phyloP scores from a whole-genome alignment of 2,113 vertebrate species.

The Columba livia region DNA sequence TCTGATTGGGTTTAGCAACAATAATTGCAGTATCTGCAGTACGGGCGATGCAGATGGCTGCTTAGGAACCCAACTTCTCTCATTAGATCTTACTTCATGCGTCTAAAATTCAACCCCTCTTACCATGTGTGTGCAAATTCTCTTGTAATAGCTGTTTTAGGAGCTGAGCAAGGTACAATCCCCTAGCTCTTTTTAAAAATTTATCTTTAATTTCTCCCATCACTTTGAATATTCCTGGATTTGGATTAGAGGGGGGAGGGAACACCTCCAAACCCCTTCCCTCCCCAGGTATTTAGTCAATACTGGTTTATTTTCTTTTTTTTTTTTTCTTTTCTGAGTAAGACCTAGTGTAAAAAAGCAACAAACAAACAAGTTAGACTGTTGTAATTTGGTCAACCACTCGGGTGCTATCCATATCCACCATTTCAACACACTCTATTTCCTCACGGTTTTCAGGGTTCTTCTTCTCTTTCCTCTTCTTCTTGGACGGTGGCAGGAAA shows the following conservation, averaged over 20 bases:
- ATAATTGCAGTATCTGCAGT: slow-evolving; percentile 69
- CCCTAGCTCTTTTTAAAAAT: background rate
- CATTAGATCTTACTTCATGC: slow-evolving; percentile 63
- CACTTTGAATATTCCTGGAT: slow-evolving; percentile 62
- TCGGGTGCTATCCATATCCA: slow-evolving; percentile 93
- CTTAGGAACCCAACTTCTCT: slow-evolving; percentile 65
- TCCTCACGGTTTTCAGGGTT: slow-evolving; percentile 85
- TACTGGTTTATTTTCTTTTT: slow-evolving; percentile 35
- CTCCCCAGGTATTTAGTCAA: slow-evolving; percentile 53
- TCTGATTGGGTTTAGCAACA: slow-evolving; percentile 68
- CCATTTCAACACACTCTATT: slow-evolving; percentile 98
- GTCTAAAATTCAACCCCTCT: slow-evolving; percentile 16
- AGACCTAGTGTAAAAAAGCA: slow-evolving; percentile 77
- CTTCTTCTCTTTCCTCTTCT: slow-evolving; percentile 85
- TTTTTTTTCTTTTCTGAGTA: slow-evolving; percentile 46
- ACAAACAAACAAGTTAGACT: slow-evolving; percentile 83
- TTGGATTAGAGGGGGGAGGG: slow-evolving; percentile 18
- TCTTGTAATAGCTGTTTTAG: slow-evolving; percentile 45
- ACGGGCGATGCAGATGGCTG: slow-evolving; percentile 41
- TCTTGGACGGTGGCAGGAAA: slow-evolving; percentile 97
- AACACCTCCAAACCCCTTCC: slow-evolving; percentile 34
- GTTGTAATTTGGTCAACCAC: slow-evolving; percentile 99
- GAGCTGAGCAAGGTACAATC: slow-evolving; percentile 56
- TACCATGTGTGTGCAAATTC: slow-evolving; percentile 46
- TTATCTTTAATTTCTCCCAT: slow-evolving; percentile 27